Base-by-base conservation (phyloP, 2,888 invertebrate genomes). In the Penaeus monodon region DNA sequence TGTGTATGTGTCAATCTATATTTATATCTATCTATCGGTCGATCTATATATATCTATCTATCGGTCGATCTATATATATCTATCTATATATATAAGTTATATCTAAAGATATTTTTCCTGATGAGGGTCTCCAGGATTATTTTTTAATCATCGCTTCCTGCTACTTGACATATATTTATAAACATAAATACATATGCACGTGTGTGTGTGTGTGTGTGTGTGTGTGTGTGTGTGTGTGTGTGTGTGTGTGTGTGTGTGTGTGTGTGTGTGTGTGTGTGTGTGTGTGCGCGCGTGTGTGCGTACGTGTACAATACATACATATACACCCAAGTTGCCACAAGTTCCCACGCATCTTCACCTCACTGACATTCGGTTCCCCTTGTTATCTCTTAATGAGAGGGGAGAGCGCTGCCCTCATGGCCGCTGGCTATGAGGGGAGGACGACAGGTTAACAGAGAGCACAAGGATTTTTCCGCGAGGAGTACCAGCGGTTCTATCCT, bases 331-430 rank as follows among this genome's bases (percentile, higher is more conserved):
- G 17, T n/a, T 22, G 70, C 63, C 79, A 33, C 44, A 29, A 64
- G 65, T 85, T 85, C 85, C 80, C 81, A 85, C 81, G 76, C 81
- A 81, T 65, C 81, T 63, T 66, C 64, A 27, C n/a, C 49, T 81
- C 44, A 24, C 81, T 33, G 64, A 29, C 22, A 63, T 24, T 38
- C 24, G 78, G 85, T 65, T 66, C 68, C 44, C 81, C 85, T 85
- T 85, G 85, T 85, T 85, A 85, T 85, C 85, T 85, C 81, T 85
- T 85, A 85, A 85, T 85, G 85, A 85, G 85, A 85, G 73, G 81
- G 85, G 85, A 77, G 70, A 80, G 64, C 74, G 65, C 79, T 68
- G 81, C 85, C 85, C 81, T 81, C 38, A 33, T 76, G 24, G 65
- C 65, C 85, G 74, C 49, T 44, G 79, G 64, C 33, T 74, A 73